Conservation (phyloP, 1,140 invertebrate species). For the Orussus abietinus region DNA sequence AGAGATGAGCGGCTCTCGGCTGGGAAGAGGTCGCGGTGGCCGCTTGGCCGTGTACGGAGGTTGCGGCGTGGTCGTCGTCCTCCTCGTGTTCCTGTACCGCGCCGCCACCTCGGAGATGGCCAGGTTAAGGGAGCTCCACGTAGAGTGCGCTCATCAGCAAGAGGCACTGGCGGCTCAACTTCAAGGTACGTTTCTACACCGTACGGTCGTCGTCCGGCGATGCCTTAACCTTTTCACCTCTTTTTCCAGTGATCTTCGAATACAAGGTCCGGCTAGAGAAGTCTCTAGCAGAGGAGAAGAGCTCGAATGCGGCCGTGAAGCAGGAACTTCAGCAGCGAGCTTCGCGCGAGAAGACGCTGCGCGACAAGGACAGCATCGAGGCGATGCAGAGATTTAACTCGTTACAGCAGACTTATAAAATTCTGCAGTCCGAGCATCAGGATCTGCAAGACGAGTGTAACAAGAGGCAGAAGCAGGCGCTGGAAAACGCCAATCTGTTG, state of each 20-base stretch:
- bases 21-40: conserved; percentile 46
- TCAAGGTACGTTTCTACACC: conserved; percentile 38
- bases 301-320: conserved; percentile 46
- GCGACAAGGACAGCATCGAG: conserved; percentile 52
- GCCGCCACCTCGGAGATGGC: conserved; percentile 45
- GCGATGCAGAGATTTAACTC: conserved; percentile 50
- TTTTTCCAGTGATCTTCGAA: conserved; percentile 52
- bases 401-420: conserved; percentile 48
- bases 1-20: conserved; percentile 49
- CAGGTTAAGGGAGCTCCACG: conserved; percentile 41
- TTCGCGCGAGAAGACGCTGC: conserved; percentile 46
- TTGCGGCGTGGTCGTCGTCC: conserved; percentile 32
- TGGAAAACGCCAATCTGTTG: conserved; percentile 30
- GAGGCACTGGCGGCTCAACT: conserved; percentile 49
- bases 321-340: conserved; percentile 50
- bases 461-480: conserved; percentile 32
- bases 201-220: neutral
- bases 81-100: conserved; percentile 45
- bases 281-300: conserved; percentile 53
- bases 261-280: conserved; percentile 54
- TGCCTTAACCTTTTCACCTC: neutral
- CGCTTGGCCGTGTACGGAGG: conserved; percentile 46
- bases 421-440: conserved; percentile 45
- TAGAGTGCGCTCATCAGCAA: conserved; percentile 49
- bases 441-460: conserved; percentile 44